Evolutionary conservation across 23 tunicate genomes (phyloP).

Genomic region (Diplosoma virens): DNA sequence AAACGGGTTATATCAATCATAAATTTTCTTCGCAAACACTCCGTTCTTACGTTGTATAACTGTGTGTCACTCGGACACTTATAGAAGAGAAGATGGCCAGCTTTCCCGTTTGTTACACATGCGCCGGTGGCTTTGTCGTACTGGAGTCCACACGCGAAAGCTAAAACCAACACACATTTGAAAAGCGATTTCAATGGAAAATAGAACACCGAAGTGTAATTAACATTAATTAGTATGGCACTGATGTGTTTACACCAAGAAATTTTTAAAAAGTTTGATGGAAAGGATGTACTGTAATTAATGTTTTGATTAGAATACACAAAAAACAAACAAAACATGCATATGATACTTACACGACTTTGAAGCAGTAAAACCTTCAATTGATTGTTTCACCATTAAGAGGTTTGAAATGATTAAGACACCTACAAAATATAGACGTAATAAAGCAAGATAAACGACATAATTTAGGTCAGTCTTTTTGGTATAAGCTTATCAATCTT

Average conservation of each 20-base stretch:
- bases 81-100: slow-evolving; percentile 90
- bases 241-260: too few species aligned
- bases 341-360: slow-evolving; percentile 1
- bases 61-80: slow-evolving; percentile 48
- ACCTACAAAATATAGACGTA: too few species aligned
- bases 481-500: too few species aligned
- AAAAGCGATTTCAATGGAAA: too few species aligned
- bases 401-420: slow-evolving; percentile 47
- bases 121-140: slow-evolving; percentile 52
- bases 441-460: too few species aligned
- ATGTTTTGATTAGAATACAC: not conserved
- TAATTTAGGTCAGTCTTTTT: too few species aligned
- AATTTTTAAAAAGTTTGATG: not conserved
- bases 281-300: not conserved
- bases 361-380: slow-evolving; percentile 70
- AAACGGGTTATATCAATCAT: too few species aligned
- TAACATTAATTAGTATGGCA: too few species aligned
- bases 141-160: slow-evolving; percentile 57
- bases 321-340: not conserved
- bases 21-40: too few species aligned
- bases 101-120: slow-evolving; percentile 85
- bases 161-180: too few species aligned
- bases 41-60: slow-evolving; percentile 75
- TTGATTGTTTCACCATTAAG: slow-evolving; percentile 39
- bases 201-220: too few species aligned